Evolutionary conservation across 2,888 invertebrate genomes (phyloP), one percentile per base, ranked within the genome.

Genomic region (Caenorhabditis sinica): DNA sequence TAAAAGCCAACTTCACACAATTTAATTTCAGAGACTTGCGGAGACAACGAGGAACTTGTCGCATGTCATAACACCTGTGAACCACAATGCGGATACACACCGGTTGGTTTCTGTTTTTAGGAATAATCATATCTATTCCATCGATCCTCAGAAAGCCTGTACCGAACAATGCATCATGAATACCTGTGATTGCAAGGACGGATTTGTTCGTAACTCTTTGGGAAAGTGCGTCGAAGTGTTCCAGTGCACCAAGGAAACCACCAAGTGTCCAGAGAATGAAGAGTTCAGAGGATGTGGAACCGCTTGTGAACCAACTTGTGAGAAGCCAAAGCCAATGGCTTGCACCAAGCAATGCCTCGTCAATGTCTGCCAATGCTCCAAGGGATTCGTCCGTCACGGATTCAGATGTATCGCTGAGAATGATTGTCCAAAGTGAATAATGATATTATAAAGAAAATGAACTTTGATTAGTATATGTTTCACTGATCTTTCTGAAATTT

Each of bases 21-120:
- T 36, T n/a, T 5, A 25, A 49, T 53, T 69, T 65, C 49, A 80
- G 80, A 71, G 13, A 56, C 51, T 13, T 82, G 82, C 25, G 71
- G 45, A 15, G 51, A 71, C 11, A 82, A 82, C 66, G 82, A 82
- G 49, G 71, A 82, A 33, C 45, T 71, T 11, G 82, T 82, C 2
- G 40, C 65, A 3, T 82, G 82, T 25, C 82, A 82, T 30, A 76
- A 82, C 51, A 75, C 69, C 2, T 82, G 82, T 51, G 82, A 82
- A 17, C 82, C 82, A 60, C 82, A 82, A 72, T 82, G 82, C 33
- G 82, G 82, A 58, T 82, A 56, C 53, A 82, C 66, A 3, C 75
- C 75, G 65, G 82, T 82, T 25, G 8, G n/a, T 23, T 23, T 8
- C 25, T 28, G 28, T 6, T 2, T 25, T 2, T 49, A 4, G 8